Base-by-base conservation (phyloP, 2,888 invertebrate species). In the Thymelicus lineola region DNA sequence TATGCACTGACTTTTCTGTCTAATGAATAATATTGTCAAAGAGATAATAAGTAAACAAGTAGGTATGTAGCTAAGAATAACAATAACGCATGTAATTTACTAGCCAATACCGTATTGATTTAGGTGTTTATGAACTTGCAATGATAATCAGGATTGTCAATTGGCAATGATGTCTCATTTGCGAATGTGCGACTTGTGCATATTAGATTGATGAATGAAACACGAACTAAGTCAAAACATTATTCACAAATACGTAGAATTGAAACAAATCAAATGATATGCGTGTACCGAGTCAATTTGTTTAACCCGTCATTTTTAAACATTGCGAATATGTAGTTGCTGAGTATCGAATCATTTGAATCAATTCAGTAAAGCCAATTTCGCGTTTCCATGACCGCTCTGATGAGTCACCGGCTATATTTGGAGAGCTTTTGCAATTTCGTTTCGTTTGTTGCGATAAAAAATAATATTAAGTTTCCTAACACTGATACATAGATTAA, bases 321-420 rank as follows among this genome's bases (percentile, higher is more conserved):
- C 76, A 80, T 83, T 77, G 69, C 45, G 55, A 76, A 77, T 76
- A 20, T 20, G 20, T 20, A 73, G 71, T 74, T 73, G 77, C 74
- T 73, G 75, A 72, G 76, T 78, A 76, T 42, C 2, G 42, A 42
- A 42, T 50, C 48, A 50, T 50, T 79, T 77, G 77, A 80, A 82
- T 81, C 81, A 81, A 86, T 84, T 86, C 78, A 88, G 87, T 89
- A 81, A 79, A 81, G 76, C 75, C 85, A 89, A 86, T 89, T 75
- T 85, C 82, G 77, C 76, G 74, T 74, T 72, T 50, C 73, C 76
- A 74, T 74, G 48, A 50, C 17, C 48, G 48, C 10, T 6, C 75
- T 28, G 73, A 70, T 86, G 87, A 88, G 75, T 88, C 89, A 86
- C 68, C 45, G 60, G 60, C 76, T 82, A 81, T 82, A 81, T 75